phyloP scores from a whole-genome alignment of 2,113 vertebrate genomes.

The Campylorhamphus procurvoides region DNA sequence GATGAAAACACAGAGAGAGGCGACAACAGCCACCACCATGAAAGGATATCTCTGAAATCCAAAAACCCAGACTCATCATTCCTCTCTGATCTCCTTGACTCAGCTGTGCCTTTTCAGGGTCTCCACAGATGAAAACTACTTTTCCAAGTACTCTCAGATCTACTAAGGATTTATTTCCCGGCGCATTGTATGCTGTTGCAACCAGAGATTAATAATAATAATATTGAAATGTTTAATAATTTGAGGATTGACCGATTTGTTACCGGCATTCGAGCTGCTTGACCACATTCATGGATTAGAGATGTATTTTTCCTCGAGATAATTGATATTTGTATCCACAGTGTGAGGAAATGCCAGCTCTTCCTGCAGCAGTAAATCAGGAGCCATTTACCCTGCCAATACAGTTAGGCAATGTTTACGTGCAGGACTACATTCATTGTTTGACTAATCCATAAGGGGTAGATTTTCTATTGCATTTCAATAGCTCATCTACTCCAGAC shows the following conservation, averaged over 20 bases:
- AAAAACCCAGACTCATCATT: neutral
- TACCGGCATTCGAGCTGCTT: slow-evolving; percentile 51
- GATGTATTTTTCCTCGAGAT: slow-evolving; percentile 51
- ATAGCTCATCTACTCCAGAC: slow-evolving; percentile 75
- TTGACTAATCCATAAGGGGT: slow-evolving; percentile 71
- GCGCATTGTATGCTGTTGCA: neutral
- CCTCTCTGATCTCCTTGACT: neutral
- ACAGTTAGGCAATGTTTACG: slow-evolving; percentile 68
- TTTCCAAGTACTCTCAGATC: neutral
- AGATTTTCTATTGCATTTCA: slow-evolving; percentile 74
- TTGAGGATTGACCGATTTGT: slow-evolving; percentile 50
- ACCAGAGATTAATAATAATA: slow-evolving; percentile 12
- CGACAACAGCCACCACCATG: neutral
- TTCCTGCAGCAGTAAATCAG: slow-evolving; percentile 68
- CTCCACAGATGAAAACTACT: neutral
- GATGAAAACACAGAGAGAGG: neutral
- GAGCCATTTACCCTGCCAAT: slow-evolving; percentile 72
- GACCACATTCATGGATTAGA: slow-evolving; percentile 43
- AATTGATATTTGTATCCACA: slow-evolving; percentile 69
- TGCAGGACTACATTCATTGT: slow-evolving; percentile 68
- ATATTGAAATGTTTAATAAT: slow-evolving; percentile 24
- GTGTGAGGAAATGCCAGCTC: slow-evolving; percentile 61
- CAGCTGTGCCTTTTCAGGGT: neutral
- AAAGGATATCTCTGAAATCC: neutral
- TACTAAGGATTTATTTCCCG: neutral